Conservation (phyloP, 2,888 invertebrate species). For the Erannis defoliaria region DNA sequence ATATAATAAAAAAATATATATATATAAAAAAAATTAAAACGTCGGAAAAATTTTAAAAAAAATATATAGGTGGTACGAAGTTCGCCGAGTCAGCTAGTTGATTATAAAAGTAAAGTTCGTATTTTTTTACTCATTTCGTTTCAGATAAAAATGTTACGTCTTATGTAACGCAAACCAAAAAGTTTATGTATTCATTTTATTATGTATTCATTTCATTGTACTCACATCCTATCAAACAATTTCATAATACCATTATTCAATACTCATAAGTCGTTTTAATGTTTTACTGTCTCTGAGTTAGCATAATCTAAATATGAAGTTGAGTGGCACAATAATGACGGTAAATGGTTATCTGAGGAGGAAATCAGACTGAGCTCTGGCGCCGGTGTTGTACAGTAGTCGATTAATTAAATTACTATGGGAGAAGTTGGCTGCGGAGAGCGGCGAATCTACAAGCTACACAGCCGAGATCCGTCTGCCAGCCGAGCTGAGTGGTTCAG, state of each 20-base stretch:
- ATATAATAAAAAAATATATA: too few relatives aligned
- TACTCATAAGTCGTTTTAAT: slow-evolving; percentile 12
- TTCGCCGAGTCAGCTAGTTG: too few relatives aligned
- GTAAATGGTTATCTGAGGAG: slow-evolving; percentile 80
- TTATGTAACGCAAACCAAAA: not conserved
- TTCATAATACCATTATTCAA: not conserved
- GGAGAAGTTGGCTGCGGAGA: slow-evolving; percentile 64
- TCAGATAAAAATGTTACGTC: not conserved
- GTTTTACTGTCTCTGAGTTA: slow-evolving; percentile 51
- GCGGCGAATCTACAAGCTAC: slow-evolving; percentile 51
- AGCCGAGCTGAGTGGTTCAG: slow-evolving; percentile 41
- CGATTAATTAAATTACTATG: slow-evolving; percentile 82
- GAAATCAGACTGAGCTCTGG: slow-evolving; percentile 75
- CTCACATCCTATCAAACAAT: slow-evolving; percentile 1
- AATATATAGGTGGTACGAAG: too few relatives aligned
- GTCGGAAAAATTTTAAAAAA: too few relatives aligned
- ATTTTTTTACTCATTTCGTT: not conserved
- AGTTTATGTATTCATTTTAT: too few relatives aligned
- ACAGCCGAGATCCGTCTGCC: slow-evolving; percentile 32
- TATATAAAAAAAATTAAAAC: too few relatives aligned
- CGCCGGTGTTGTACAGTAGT: slow-evolving; percentile 69
- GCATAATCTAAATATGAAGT: slow-evolving; percentile 71
- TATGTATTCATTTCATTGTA: too few relatives aligned
- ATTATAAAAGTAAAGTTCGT: too few relatives aligned
- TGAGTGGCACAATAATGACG: slow-evolving; percentile 76